phyloP scores from a whole-genome alignment of 2,113 vertebrate genomes.

The Macaca fascicularis region T2T-MFA8v1.1 NC_088381.1:92998501-92999000 shows the following conservation, averaged over 20 bases:
- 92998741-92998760: not conserved
- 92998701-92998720: not conserved
- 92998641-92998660: not conserved
- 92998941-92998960: not conserved
- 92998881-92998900: not conserved
- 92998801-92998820: not conserved
- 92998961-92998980: not conserved
- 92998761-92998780: not conserved
- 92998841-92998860: not conserved
- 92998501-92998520: conserved; percentile 9
- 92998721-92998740: not conserved
- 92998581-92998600: not conserved
- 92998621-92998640: not conserved
- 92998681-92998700: not conserved
- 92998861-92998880: not conserved
- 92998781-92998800: not conserved
- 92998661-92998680: not conserved
- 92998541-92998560: not conserved
- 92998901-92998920: not conserved
- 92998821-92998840: not conserved
- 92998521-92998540: not conserved
- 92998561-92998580: not conserved
- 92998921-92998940: not conserved
- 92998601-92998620: not conserved
- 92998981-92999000: not conserved